Evolutionary conservation across 1,140 invertebrate genomes (phyloP).

Genomic region (Cyclina sinensis): DNA sequence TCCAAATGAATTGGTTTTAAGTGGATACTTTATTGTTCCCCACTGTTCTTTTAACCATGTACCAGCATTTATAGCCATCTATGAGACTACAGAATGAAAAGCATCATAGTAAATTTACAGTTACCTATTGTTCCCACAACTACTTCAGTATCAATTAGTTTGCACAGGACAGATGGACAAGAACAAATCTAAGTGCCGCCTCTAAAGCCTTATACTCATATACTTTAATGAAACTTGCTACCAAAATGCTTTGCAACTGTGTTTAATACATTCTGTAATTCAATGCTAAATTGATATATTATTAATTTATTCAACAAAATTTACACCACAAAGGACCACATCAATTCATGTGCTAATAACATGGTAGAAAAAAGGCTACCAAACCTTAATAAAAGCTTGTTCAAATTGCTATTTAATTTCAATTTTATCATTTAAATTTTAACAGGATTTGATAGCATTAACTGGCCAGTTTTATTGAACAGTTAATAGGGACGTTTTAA

Average conservation of each 20-base stretch:
- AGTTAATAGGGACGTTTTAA: constrained; percentile 7
- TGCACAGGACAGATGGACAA: no score
- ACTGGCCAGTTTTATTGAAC: constrained; percentile 21
- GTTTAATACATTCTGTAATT: neutral
- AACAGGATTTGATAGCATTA: constrained; percentile 1
- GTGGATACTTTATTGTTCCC: no score
- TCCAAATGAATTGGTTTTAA: no score
- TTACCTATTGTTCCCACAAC: no score
- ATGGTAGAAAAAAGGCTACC: neutral
- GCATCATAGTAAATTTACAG: no score
- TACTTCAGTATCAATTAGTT: no score
- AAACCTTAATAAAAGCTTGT: neutral
- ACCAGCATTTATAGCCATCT: no score
- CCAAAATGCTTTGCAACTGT: neutral
- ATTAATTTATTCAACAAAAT: constrained; percentile 29
- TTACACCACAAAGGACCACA: constrained; percentile 4
- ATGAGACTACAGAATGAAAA: no score
- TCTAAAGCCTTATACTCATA: no score
- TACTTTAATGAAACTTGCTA: neutral
- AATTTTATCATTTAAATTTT: constrained; percentile 17
- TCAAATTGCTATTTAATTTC: constrained; percentile 43
- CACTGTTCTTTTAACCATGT: no score
- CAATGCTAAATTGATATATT: constrained; percentile 10
- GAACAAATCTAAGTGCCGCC: no score
- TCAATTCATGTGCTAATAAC: constrained; percentile 31